phyloP scores from a whole-genome alignment of 2,113 vertebrate species.

The Albula goreensis region DNA sequence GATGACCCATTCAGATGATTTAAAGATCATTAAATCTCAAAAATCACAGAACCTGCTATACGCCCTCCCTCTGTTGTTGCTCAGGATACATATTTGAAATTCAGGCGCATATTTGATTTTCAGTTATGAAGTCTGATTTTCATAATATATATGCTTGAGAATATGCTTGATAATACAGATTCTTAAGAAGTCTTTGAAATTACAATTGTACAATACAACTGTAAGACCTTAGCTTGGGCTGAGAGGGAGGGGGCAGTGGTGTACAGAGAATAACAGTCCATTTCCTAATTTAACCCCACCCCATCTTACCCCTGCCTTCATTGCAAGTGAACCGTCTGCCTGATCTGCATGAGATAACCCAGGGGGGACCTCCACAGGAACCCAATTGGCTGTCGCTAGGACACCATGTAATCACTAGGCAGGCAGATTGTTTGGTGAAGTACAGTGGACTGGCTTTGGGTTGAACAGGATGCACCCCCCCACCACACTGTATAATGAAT shows the following conservation, averaged over 20 bases:
- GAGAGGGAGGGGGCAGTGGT: conserved; percentile 52
- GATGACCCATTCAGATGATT: background rate
- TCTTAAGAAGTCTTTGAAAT: too few species aligned
- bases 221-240: background rate
- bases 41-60: background rate
- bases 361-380: conserved; percentile 61
- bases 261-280: conserved; percentile 59
- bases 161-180: too few species aligned
- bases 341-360: conserved; percentile 58
- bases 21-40: background rate
- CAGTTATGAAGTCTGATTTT: too few species aligned
- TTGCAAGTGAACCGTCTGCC: conserved; percentile 63
- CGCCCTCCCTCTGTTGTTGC: too few species aligned
- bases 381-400: conserved; percentile 76
- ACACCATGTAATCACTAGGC: conserved; percentile 75
- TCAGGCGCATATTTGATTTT: too few species aligned
- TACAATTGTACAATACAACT: too few species aligned
- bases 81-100: too few species aligned
- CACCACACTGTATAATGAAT: background rate
- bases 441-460: background rate
- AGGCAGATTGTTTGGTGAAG: conserved; percentile 45
- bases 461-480: background rate
- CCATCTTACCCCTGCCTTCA: conserved; percentile 49
- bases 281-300: conserved; percentile 55
- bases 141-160: too few species aligned